These are phyloP conservation scores for Asteroscopus sphinx DNA, from an alignment of 2,888 invertebrate species.

Conservation along the genomic window DNA sequence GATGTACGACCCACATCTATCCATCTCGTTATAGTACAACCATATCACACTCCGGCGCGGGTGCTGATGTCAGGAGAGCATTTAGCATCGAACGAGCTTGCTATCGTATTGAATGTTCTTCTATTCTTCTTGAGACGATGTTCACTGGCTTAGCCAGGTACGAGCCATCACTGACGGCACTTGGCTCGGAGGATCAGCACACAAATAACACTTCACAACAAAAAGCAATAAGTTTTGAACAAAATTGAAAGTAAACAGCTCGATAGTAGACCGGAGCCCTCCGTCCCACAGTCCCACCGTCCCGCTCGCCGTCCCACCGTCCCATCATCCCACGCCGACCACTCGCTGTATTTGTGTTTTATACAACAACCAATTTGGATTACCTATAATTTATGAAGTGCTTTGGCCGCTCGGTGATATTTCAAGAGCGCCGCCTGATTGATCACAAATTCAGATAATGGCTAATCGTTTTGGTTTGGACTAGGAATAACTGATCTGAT, in stretches of 20 bases:
- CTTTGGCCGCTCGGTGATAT: conserved; percentile 44
- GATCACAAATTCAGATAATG: conserved; percentile 47
- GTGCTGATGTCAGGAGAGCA: no score
- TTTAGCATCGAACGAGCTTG: no score
- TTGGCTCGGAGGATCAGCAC: no score
- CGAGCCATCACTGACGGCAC: no score
- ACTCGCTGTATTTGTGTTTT: conserved; percentile 16
- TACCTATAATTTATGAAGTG: conserved; percentile 51
- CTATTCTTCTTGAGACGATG: not conserved
- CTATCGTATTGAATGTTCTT: not conserved
- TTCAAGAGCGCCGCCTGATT: conserved; percentile 31
- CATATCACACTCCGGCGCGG: no score
- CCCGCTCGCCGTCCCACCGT: no score
- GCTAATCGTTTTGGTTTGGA: conserved; percentile 19
- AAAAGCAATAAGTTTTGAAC: conserved; percentile 69
- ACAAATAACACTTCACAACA: conserved; percentile 26
- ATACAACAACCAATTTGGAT: conserved; percentile 48
- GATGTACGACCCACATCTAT: no score
- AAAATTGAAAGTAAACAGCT: conserved; percentile 77
- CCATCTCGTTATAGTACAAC: no score
- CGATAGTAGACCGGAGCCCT: conserved; percentile 48
- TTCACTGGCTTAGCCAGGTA: not conserved
- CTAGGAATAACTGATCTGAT: conserved; percentile 16
- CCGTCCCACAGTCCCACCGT: no score
- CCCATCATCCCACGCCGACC: no score